These are phyloP conservation scores for Glaucopsyche alexis DNA, from an alignment of 2,888 invertebrate genomes.

Conservation along the genomic window DNA sequence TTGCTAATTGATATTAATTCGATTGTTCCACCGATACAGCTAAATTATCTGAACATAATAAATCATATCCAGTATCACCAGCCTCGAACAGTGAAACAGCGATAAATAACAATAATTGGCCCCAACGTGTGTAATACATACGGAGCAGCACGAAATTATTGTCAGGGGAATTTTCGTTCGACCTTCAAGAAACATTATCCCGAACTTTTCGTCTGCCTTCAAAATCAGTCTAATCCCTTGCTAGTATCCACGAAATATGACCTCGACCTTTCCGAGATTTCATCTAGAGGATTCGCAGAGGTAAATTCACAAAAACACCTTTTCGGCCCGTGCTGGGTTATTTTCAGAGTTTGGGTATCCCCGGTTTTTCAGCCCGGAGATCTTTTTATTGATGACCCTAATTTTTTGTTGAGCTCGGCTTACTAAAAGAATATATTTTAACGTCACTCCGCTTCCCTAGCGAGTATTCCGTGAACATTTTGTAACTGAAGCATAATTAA, in stretches of 20 bases:
- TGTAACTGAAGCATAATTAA: constrained; percentile 27
- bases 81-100: constrained; percentile 10
- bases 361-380: constrained; percentile 35
- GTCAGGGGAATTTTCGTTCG: constrained; percentile 38
- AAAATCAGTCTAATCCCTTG: constrained; percentile 43
- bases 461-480: constrained; percentile 33
- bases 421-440: constrained; percentile 40
- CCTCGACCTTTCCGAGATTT: constrained; percentile 40
- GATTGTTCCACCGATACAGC: constrained; percentile 12
- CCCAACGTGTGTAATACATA: constrained; percentile 31
- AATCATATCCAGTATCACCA: neutral
- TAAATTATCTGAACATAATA: constrained; percentile 4
- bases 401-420: constrained; percentile 39
- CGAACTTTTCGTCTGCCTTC: constrained; percentile 39
- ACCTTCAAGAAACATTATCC: constrained; percentile 39
- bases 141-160: constrained; percentile 36
- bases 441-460: constrained; percentile 31
- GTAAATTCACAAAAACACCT: constrained; percentile 38
- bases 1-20: constrained; percentile 14
- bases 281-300: constrained; percentile 29
- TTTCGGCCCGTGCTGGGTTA: constrained; percentile 43
- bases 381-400: constrained; percentile 40
- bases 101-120: constrained; percentile 2
- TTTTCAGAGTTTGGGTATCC: constrained; percentile 40
- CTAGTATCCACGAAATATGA: constrained; percentile 42